These are phyloP conservation scores for Tupaia tana DNA, from an alignment of 2,113 vertebrate genomes.

Conservation along the genomic window DNA sequence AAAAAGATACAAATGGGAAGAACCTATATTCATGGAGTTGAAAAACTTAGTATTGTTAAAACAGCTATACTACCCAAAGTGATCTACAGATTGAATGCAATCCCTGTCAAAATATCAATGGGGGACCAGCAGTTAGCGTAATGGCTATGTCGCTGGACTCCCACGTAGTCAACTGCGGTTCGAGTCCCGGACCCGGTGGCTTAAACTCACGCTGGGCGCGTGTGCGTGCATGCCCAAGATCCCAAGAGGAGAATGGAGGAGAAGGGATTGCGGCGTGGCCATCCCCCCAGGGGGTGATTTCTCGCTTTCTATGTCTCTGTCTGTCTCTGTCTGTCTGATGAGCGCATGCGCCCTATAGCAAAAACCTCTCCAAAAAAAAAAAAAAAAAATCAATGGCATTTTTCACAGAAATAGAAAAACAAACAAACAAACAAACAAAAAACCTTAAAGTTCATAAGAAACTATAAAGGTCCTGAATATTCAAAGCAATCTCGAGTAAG, in stretches of 20 bases:
- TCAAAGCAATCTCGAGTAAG: background rate
- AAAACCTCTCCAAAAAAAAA: too few relatives aligned
- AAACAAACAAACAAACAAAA: background rate
- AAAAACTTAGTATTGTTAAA: background rate
- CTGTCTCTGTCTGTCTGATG: too few relatives aligned
- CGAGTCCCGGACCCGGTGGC: too few relatives aligned
- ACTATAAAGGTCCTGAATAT: background rate
- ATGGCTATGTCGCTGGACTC: too few relatives aligned
- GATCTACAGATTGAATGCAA: background rate
- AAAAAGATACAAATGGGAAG: background rate
- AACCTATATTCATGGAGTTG: background rate
- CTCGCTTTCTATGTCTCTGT: too few relatives aligned
- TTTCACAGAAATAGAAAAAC: background rate
- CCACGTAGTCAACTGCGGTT: too few relatives aligned
- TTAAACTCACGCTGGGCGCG: too few relatives aligned
- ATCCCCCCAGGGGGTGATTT: too few relatives aligned
- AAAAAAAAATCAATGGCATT: background rate
- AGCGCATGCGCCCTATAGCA: too few relatives aligned
- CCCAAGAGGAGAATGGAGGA: too few relatives aligned
- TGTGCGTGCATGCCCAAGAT: too few relatives aligned
- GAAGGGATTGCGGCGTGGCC: too few relatives aligned
- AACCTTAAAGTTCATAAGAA: background rate
- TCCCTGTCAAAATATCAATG: background rate
- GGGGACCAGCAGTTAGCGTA: background rate
- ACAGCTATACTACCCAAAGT: background rate